phyloP scores from a whole-genome alignment of 2,797 vertebrate genomes.

The Sebastiscus albofasciatus region DNA sequence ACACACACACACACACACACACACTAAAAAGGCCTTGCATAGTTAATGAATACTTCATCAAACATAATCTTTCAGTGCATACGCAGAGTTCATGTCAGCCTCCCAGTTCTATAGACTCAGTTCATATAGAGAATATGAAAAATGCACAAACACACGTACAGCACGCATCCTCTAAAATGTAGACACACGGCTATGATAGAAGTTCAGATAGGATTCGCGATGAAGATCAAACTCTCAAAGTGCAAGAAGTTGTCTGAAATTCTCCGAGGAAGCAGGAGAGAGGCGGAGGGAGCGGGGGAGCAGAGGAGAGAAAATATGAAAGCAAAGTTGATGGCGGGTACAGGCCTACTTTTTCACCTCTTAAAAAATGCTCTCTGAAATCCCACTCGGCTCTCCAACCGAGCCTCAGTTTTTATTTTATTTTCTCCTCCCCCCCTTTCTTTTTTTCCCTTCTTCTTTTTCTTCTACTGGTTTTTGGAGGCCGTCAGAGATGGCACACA shows the following conservation, averaged over 20 bases:
- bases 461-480: slow-evolving; percentile 34
- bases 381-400: slow-evolving; percentile 52
- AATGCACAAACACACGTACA: not conserved
- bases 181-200: slow-evolving; percentile 4
- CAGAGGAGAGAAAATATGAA: slow-evolving; percentile 36
- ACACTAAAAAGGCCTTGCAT: not conserved
- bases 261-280: slow-evolving; percentile 2
- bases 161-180: not conserved
- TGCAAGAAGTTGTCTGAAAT: slow-evolving; percentile 13
- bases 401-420: slow-evolving; percentile 30
- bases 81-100: not conserved
- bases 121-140: not conserved
- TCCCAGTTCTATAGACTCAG: not conserved
- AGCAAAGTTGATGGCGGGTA: slow-evolving; percentile 45
- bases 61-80: slow-evolving; percentile 2
- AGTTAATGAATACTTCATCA: slow-evolving; percentile 55
- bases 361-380: slow-evolving; percentile 74
- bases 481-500: slow-evolving; percentile 42
- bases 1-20: not conserved
- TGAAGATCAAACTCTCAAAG: slow-evolving; percentile 28
- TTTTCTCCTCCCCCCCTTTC: not conserved
- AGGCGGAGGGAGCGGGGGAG: too few species aligned
- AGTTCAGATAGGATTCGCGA: slow-evolving; percentile 27
- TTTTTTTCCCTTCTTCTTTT: not conserved
- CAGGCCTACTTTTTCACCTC: slow-evolving; percentile 61